A percentile compares a stretch with the other conserved stretches of the same genome.
These are phyloP conservation scores for Pachymerium ferrugineum DNA, from an alignment of 2,888 invertebrate species.

Conservation along the genomic window DNA sequence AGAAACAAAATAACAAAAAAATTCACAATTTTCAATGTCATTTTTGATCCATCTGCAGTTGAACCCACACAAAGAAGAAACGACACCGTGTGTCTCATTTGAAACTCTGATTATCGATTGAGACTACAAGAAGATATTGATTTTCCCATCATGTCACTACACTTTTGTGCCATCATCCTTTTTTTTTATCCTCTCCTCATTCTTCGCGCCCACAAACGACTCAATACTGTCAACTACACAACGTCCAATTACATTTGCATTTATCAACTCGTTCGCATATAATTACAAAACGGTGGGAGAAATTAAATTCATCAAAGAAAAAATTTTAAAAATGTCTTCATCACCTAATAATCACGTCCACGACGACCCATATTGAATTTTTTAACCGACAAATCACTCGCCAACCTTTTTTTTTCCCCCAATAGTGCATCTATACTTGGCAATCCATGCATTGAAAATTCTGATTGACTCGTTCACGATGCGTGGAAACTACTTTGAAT, in stretches of 20 bases:
- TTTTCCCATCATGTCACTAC: conserved; percentile 17
- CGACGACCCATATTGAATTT: no score
- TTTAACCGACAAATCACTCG: not conserved
- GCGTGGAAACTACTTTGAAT: not conserved
- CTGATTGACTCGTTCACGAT: not conserved
- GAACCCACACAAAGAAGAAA: not conserved
- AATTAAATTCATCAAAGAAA: not conserved
- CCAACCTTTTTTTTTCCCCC: not conserved
- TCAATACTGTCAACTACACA: not conserved
- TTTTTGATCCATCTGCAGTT: no score
- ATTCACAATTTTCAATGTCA: no score
- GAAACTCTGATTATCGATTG: conserved; percentile 25
- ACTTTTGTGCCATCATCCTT: not conserved
- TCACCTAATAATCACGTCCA: no score
- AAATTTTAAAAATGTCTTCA: no score
- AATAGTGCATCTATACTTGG: not conserved
- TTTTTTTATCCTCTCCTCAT: not conserved
- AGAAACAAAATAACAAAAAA: no score
- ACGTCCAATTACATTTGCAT: not conserved
- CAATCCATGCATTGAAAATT: not conserved
- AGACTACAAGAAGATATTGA: conserved; percentile 2
- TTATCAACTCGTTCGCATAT: not conserved
- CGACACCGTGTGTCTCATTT: not conserved
- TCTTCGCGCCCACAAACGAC: not conserved
- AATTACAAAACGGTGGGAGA: not conserved